Conservation (phyloP, 2,797 vertebrate genomes). For the Loriculus beryllinus region DNA sequence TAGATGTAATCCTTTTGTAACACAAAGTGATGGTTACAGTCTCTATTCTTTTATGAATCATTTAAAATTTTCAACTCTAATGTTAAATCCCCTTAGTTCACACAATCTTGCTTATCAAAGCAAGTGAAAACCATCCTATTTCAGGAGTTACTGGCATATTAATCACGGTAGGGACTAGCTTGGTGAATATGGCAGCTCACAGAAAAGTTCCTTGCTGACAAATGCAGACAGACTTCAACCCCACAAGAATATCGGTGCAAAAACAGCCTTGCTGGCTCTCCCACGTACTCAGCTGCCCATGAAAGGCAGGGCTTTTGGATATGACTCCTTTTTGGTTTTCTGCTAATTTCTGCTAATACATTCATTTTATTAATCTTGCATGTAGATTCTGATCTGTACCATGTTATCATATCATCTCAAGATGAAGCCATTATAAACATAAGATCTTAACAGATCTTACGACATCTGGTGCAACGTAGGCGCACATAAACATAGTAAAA, state of each 20-base stretch:
- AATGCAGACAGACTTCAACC: background rate
- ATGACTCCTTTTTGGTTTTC: background rate
- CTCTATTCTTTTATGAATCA: background rate
- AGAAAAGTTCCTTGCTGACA: background rate
- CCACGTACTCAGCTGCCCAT: background rate
- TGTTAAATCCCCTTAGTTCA: background rate
- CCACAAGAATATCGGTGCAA: background rate
- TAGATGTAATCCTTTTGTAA: background rate
- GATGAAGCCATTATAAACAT: background rate
- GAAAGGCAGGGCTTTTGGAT: background rate
- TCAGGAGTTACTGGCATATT: background rate
- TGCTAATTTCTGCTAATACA: background rate
- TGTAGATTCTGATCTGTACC: background rate
- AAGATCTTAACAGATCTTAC: background rate
- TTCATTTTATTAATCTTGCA: background rate
- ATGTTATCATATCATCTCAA: background rate
- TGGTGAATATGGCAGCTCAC: background rate
- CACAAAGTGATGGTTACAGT: background rate
- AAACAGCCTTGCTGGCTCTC: background rate
- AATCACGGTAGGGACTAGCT: background rate
- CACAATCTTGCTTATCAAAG: background rate
- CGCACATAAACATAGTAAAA: background rate
- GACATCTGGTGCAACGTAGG: accelerated
- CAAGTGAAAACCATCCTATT: background rate
- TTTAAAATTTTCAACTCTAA: background rate